Evolutionary conservation across 2,797 vertebrate species (phyloP).

Genomic region (Hypotaenidia philippensis): DNA sequence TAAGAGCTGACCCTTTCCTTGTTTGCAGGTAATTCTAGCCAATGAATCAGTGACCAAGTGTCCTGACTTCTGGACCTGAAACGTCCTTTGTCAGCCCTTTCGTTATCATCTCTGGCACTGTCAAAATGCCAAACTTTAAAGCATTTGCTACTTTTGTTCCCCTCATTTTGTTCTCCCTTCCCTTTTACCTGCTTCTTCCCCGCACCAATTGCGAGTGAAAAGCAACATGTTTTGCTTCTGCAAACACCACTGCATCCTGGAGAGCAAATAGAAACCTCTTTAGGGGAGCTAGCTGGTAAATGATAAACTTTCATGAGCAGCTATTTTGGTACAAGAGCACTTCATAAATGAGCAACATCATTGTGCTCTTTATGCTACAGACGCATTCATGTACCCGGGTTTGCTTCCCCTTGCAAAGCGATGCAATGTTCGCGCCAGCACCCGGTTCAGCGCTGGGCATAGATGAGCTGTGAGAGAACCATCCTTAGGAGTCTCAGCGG

Average conservation of each 20-base stretch:
- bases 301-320: background rate
- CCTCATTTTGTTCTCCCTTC: background rate
- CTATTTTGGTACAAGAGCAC: background rate
- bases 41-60: background rate
- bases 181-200: background rate
- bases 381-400: background rate
- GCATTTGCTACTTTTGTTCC: background rate
- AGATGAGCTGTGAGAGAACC: background rate
- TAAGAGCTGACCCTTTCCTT: background rate
- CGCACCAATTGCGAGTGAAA: background rate
- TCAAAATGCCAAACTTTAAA: background rate
- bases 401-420: background rate
- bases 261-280: background rate
- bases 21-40: background rate
- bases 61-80: background rate
- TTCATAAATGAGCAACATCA: slow-evolving; percentile 1
- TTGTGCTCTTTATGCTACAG: background rate
- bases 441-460: background rate
- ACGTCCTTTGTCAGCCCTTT: background rate
- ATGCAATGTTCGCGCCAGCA: background rate
- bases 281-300: background rate
- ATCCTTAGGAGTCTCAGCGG: background rate
- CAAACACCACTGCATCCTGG: background rate
- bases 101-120: background rate
- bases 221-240: background rate